Base-by-base conservation (phyloP, 2,113 vertebrate genomes). In the Onychorhynchus coronatus region DNA sequence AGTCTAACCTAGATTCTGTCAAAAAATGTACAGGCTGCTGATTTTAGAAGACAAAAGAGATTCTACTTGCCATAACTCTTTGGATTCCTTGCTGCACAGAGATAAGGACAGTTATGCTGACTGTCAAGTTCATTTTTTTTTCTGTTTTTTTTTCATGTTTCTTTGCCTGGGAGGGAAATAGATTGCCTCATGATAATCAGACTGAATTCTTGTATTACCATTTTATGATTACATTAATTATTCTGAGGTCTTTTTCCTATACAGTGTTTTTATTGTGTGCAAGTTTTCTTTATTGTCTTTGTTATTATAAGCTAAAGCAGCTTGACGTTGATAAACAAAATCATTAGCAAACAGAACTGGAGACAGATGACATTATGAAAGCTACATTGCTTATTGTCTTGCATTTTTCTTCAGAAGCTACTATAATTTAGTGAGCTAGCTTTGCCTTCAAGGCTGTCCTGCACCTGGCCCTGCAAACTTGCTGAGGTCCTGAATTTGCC, bases 331-430 rank as follows among this genome's bases (percentile, higher is more conserved):
- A 66, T 49, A 58, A 76, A 42, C 1, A 76, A 89, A 92, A 74
- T 53, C 25, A 42, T 33, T 66, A 63, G 11, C 19, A 41, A 66
- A 56, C 31, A 71, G 20, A 66, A 37, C 9, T 30, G 2, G 17
- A 77, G 13, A 53, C 14, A 66, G 25, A 28, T 9, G 10, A 66
- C 8, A 22, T 16, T 37, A 30, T 20, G 16, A 67, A 65, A 78
- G 14, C 1, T 31, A 52, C 0, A 0, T 16, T 82, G 1, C 10
- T 59, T 75, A 75, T 47, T 52, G 14, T 56, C 17, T 42, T 89
- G 19, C 2, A 2, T 6, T 61, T 81, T 8, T 11, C 12, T 30
- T 76, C 27, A 66, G 41, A 84, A 83, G 41, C 5, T 49, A 5
- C 31, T 67, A 15, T 18, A 58, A 20, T 28, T 31, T 65, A 50